These are phyloP conservation scores for Pseudomugil tenellus DNA, from an alignment of 2,797 vertebrate species.

Conservation along the genomic window DNA sequence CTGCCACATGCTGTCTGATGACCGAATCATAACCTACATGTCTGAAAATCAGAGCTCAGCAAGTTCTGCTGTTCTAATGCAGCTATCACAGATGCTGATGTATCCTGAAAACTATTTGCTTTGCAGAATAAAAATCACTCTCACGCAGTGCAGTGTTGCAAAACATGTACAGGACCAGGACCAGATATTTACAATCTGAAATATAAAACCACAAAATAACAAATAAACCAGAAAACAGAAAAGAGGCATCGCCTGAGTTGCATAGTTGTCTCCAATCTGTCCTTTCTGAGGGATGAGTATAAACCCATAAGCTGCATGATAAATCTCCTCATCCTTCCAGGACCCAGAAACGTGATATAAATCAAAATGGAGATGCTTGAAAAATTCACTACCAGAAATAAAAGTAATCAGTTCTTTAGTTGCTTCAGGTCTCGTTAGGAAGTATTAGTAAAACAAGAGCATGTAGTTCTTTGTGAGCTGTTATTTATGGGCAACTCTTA, in stretches of 20 bases:
- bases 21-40: constrained; percentile 8
- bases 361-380: constrained; percentile 54
- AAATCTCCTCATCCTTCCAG: constrained; percentile 56
- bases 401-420: constrained; percentile 16
- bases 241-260: constrained; percentile 27
- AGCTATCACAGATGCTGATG: not conserved
- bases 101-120: not conserved
- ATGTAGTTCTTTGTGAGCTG: not conserved
- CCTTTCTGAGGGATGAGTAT: constrained; percentile 40
- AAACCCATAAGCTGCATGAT: constrained; percentile 67
- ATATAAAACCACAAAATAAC: constrained; percentile 8
- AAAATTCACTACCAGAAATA: constrained; percentile 48
- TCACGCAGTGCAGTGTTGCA: not conserved
- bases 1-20: constrained; percentile 1
- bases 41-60: constrained; percentile 9
- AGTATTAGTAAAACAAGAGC: not conserved
- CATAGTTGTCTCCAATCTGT: constrained; percentile 33
- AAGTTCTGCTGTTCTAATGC: not conserved
- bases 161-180: not conserved
- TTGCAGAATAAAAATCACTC: not conserved
- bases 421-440: constrained; percentile 8
- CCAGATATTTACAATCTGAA: not conserved
- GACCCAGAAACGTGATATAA: constrained; percentile 54
- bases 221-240: constrained; percentile 21
- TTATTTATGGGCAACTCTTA: not conserved